A percentile compares a stretch with the other conserved stretches of the same genome.
phyloP scores from a whole-genome alignment of 2,888 invertebrate species.

The Bombyx huttoni region DNA sequence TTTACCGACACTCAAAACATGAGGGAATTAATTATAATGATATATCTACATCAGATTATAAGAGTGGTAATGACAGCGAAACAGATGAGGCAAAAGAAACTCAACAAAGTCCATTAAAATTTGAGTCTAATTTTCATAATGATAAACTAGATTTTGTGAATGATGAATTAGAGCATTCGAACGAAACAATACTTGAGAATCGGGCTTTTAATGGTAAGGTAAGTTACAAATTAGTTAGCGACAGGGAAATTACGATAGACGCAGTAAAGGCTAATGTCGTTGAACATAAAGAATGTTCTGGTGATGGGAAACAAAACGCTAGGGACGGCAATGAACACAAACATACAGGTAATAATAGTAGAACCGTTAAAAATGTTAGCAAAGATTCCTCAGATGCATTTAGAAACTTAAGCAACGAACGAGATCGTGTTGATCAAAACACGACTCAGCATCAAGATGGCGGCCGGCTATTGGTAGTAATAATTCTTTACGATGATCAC shows the following conservation, averaged over 20 bases:
- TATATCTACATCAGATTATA: neutral
- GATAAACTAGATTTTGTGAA: neutral
- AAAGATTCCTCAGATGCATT: conserved; percentile 21
- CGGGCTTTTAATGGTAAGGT: neutral
- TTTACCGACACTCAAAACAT: neutral
- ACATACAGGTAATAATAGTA: neutral
- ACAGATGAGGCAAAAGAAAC: neutral
- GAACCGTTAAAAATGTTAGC: conserved; percentile 2
- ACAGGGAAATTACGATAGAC: too few species aligned
- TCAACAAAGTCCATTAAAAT: neutral
- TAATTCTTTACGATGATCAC: conserved; percentile 36
- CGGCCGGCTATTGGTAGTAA: conserved; percentile 51
- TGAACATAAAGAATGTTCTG: neutral
- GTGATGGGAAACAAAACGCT: neutral
- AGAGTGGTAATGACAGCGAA: conserved; percentile 1
- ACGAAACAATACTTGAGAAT: neutral
- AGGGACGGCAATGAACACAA: neutral
- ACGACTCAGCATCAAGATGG: conserved; percentile 27
- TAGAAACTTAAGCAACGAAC: conserved; percentile 32
- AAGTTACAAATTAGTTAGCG: neutral
- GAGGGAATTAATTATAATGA: neutral
- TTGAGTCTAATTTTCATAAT: neutral
- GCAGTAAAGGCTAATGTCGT: too few species aligned
- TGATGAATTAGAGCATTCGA: neutral
- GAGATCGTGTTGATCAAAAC: conserved; percentile 34